phyloP scores from a whole-genome alignment of 2,113 vertebrate species.

The Mionectes macconnelli region DNA sequence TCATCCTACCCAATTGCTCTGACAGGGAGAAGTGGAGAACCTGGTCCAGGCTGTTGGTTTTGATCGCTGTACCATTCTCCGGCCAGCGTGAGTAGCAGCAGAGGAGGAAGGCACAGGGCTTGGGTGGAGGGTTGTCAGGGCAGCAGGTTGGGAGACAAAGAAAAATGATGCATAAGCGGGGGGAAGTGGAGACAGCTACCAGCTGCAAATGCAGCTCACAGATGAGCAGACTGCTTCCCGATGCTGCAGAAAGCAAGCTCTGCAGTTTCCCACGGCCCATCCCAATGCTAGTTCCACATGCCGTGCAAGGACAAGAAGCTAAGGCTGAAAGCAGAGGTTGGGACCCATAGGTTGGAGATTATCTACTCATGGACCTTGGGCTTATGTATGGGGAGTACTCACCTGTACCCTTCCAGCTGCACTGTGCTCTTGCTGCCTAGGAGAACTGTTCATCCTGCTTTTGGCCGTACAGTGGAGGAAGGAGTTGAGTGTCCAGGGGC shows the following conservation, averaged over 20 bases:
- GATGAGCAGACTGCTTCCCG: background rate
- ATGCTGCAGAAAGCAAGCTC: background rate
- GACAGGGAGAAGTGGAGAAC: conserved; percentile 91
- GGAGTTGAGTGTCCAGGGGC: background rate
- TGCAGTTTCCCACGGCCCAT: background rate
- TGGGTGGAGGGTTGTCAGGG: background rate
- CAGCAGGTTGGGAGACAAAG: background rate
- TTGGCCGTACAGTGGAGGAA: background rate
- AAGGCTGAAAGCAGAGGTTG: background rate
- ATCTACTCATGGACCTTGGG: background rate
- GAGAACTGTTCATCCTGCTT: background rate
- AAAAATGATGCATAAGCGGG: background rate
- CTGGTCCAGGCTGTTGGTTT: conserved; percentile 85
- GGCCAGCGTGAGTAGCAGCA: conserved; percentile 84
- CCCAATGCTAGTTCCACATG: background rate
- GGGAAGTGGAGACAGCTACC: background rate
- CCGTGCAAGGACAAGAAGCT: background rate
- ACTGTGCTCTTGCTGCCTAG: background rate
- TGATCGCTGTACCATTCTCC: conserved; percentile 83
- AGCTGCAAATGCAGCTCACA: background rate
- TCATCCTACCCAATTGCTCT: background rate
- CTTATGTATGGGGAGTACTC: background rate
- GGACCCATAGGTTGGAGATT: background rate
- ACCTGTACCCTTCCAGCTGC: background rate
- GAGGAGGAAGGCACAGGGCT: background rate